Evolutionary conservation across 1,140 invertebrate genomes (phyloP).

Genomic region (Sipha flava): DNA sequence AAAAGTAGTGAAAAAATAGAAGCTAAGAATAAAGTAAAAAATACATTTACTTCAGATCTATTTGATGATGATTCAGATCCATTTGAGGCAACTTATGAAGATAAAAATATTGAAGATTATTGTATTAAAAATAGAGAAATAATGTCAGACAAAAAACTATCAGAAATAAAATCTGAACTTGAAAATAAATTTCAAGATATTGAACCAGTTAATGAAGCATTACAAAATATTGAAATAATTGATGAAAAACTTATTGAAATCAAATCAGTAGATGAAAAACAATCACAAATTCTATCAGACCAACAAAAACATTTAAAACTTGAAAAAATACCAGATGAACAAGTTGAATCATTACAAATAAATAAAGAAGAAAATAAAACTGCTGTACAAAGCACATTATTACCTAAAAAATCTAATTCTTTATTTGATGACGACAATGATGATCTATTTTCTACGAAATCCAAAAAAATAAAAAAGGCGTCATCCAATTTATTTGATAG

Average conservation of each 20-base stretch:
- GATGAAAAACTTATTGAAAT: background rate
- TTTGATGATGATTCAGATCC: background rate
- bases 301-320: background rate
- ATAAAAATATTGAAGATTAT: background rate
- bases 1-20: background rate
- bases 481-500: constrained; percentile 21
- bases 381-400: background rate
- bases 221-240: background rate
- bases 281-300: background rate
- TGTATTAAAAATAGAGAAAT: background rate
- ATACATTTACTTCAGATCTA: background rate
- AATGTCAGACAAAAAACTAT: background rate
- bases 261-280: background rate
- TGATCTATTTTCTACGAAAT: background rate
- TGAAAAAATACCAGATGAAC: background rate
- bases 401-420: background rate
- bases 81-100: background rate
- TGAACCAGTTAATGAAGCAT: background rate
- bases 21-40: background rate
- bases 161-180: background rate
- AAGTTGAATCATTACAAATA: background rate
- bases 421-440: constrained; percentile 11
- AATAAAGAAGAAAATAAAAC: background rate
- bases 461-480: background rate
- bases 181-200: background rate